Evolutionary conservation across 1,140 invertebrate genomes (phyloP).

Genomic region (Drosophila fuyamai): DNA sequence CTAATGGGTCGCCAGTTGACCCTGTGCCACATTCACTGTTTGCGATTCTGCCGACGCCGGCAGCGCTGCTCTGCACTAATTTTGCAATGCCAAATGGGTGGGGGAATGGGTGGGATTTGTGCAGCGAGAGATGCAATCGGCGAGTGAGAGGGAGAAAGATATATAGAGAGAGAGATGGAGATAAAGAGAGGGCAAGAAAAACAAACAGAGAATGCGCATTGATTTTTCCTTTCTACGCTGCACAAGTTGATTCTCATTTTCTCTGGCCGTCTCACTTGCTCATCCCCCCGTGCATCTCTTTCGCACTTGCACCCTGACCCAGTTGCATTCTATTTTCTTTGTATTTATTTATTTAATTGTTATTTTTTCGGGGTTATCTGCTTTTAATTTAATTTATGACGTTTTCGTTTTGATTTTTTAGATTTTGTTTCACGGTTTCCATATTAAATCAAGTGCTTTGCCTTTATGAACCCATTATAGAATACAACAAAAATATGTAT

Average conservation of each 20-base stretch:
- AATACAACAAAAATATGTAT: no score
- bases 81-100: conserved; percentile 50
- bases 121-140: conserved; percentile 32
- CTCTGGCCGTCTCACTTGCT: conserved; percentile 30
- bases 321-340: conserved; percentile 67
- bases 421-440: no score
- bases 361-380: conserved; percentile 22
- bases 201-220: conserved; percentile 52
- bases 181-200: conserved; percentile 5
- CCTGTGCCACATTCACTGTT: conserved; percentile 72
- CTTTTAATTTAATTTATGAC: conserved; percentile 31
- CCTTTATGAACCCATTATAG: neutral
- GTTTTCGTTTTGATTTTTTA: conserved; percentile 17
- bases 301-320: conserved; percentile 77
- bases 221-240: conserved; percentile 63
- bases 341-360: conserved; percentile 34
- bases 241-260: conserved; percentile 31
- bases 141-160: neutral
- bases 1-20: conserved; percentile 82
- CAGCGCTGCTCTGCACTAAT: conserved; percentile 67
- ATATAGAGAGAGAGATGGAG: conserved; percentile 11
- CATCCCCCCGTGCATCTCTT: conserved; percentile 14
- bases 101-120: conserved; percentile 23
- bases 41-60: conserved; percentile 22
- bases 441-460: neutral